Base-by-base conservation (phyloP, 2,797 vertebrate species). In the Austrolebias charrua region DNA sequence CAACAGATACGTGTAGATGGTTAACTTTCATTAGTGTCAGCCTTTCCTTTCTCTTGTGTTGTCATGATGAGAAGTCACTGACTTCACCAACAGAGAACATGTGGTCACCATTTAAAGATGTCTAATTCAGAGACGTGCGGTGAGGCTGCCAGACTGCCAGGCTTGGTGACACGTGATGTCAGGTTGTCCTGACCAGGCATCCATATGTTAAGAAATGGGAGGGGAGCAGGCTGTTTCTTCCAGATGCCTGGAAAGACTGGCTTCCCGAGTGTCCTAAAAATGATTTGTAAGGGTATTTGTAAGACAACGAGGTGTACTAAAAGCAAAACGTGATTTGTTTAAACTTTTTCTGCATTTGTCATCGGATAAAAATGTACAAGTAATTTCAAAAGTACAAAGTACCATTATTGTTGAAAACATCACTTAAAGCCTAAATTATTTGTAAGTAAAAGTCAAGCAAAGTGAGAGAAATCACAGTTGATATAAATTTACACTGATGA, bases 401-500 rank as follows among this genome's bases (percentile, higher is more conserved):
- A 38, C 1, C 2, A 38, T 38, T 38, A 38, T 40, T 40, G 11
- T 40, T 12, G 11, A 40, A 40, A 13, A 13, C 1, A 9, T 38
- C 1, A 11, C 10, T 40, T 40, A 40, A 40, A 40, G 38, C 13
- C 38, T 40, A 40, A 31, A 7, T 5, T 28, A 42, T 44, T 29
- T 46, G 6, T 29, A 90, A 95, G 91, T 92, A 93, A 91, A 91
- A 92, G 89, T 94, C 95, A 45, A 51, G 92, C 92, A 83, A 91
- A 92, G 93, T 92, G 94, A 92, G 92, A 93, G 90, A 91, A 93
- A 94, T 89, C 87, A 33, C 61, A 4, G 53, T 73, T 19, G 50
- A 43, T 65, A 14, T 80, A 88, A 92, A 46, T 40, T 42, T 31
- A 12, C 91, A 91, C 90, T 91, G 86, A 86, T 91, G 88, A 68